These are phyloP conservation scores for Zingel zingel DNA, from an alignment of 2,113 vertebrate genomes.

Conservation along the genomic window DNA sequence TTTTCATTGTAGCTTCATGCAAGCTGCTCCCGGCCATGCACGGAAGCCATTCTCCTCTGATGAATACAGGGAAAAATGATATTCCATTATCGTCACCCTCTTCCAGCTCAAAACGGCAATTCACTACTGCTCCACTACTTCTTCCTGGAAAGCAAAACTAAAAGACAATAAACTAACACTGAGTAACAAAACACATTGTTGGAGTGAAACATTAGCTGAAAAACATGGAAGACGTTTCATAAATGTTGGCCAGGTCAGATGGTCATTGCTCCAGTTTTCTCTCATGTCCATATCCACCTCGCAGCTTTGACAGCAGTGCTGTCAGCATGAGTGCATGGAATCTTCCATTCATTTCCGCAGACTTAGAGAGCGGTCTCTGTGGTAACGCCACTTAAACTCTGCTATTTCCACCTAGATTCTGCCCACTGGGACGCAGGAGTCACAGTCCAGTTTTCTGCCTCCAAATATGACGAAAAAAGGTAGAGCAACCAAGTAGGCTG, in stretches of 20 bases:
- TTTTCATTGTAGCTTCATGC: neutral
- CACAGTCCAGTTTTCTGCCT: conserved; percentile 35
- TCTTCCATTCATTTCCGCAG: conserved; percentile 50
- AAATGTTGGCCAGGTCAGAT: conserved; percentile 22
- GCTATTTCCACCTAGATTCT: conserved; percentile 49
- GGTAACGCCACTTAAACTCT: conserved; percentile 52
- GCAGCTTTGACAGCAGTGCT: conserved; percentile 6
- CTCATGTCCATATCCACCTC: neutral
- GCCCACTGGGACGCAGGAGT: conserved; percentile 49
- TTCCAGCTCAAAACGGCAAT: conserved; percentile 19
- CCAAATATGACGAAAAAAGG: neutral
- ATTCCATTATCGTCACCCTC: conserved; percentile 5
- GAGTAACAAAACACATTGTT: neutral
- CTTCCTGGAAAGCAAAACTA: conserved; percentile 5
- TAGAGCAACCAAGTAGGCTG: neutral
- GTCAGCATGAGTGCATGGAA: conserved; percentile 40
- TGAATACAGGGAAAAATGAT: neutral
- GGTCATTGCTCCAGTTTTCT: conserved; percentile 15
- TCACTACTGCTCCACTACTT: neutral
- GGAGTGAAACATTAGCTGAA: conserved; percentile 18
- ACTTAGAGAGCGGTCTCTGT: conserved; percentile 30
- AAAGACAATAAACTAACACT: neutral
- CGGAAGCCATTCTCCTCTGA: conserved; percentile 9
- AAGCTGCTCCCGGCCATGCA: neutral
- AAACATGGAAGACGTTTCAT: conserved; percentile 14